phyloP scores from a whole-genome alignment of 1,140 invertebrate species.

The Carposina sasakii region DNA sequence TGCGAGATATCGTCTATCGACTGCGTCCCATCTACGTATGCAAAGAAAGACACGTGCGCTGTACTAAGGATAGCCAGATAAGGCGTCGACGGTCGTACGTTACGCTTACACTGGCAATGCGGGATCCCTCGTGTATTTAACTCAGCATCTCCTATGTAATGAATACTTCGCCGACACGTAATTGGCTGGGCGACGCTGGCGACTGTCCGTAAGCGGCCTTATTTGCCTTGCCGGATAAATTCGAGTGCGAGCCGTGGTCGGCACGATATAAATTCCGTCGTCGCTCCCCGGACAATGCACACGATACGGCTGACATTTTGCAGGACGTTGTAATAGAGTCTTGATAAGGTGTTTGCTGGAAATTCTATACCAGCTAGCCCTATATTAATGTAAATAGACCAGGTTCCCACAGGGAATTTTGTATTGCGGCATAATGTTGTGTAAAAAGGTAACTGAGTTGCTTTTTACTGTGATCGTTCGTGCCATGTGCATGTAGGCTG shows the following conservation, averaged over 20 bases:
- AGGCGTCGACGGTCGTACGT: constrained; percentile 50
- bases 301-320: too few species aligned
- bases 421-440: too few species aligned
- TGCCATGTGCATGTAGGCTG: constrained; percentile 22
- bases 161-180: constrained; percentile 43
- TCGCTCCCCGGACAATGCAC: constrained; percentile 9
- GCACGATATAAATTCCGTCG: constrained; percentile 9
- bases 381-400: too few species aligned
- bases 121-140: constrained; percentile 38
- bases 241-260: constrained; percentile 12
- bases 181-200: constrained; percentile 32
- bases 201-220: constrained; percentile 28
- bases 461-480: too few species aligned
- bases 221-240: constrained; percentile 32
- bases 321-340: too few species aligned
- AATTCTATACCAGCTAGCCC: too few species aligned
- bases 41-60: constrained; percentile 51
- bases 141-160: constrained; percentile 47
- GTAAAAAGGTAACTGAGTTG: too few species aligned
- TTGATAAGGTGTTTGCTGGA: too few species aligned
- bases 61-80: constrained; percentile 47
- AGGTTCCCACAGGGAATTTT: too few species aligned
- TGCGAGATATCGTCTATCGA: constrained; percentile 40
- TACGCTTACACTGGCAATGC: constrained; percentile 41
- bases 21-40: constrained; percentile 39